Evolutionary conservation across 2,888 invertebrate genomes (phyloP).

Genomic region (Odontothrips loti): DNA sequence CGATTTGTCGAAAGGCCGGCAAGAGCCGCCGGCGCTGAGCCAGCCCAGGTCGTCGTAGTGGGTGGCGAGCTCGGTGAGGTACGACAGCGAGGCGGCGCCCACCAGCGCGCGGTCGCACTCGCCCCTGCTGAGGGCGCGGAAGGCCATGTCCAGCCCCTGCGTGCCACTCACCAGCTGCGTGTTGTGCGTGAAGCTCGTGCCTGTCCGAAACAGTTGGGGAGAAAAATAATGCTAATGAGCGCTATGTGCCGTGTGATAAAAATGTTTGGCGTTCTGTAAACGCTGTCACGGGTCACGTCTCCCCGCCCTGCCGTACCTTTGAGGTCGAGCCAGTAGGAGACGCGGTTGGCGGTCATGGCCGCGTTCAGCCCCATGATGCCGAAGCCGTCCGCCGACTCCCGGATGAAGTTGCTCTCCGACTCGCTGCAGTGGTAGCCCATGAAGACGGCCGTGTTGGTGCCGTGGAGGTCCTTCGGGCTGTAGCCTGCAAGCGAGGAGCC

Average conservation of each 20-base stretch:
- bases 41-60: conserved; percentile 60
- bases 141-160: conserved; percentile 20
- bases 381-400: conserved; percentile 50
- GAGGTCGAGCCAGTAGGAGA: conserved; percentile 58
- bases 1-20: conserved; percentile 60
- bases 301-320: too few relatives aligned
- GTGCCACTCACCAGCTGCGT: conserved; percentile 8
- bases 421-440: conserved; percentile 50
- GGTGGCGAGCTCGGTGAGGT: conserved; percentile 52
- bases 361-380: conserved; percentile 61
- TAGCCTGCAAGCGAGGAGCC: conserved; percentile 43
- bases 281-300: too few relatives aligned
- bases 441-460: conserved; percentile 48
- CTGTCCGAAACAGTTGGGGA: background rate
- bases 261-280: background rate
- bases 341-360: conserved; percentile 58
- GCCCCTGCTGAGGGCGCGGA: background rate
- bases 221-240: too few relatives aligned
- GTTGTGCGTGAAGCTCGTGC: conserved; percentile 22
- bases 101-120: conserved; percentile 15
- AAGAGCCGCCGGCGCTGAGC: conserved; percentile 58
- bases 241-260: background rate
- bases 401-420: conserved; percentile 43
- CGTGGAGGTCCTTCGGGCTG: conserved; percentile 47
- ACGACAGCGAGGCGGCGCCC: conserved; percentile 20